phyloP scores from a whole-genome alignment of 2,888 invertebrate genomes.

The Nomada hirtipes region DNA sequence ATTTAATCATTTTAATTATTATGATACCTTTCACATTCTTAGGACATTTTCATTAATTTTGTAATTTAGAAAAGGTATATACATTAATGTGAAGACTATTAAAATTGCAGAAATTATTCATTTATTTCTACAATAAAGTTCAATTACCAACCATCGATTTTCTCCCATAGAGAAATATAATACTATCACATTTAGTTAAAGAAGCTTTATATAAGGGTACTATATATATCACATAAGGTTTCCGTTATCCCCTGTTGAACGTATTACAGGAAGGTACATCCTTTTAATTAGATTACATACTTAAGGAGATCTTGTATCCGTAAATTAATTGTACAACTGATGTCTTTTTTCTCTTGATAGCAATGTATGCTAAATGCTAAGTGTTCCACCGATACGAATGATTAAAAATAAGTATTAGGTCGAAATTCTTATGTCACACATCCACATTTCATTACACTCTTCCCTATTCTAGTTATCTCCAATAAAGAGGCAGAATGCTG shows the following conservation, averaged over 20 bases:
- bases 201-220: background rate
- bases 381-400: too few species aligned
- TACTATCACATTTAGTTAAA: too few species aligned
- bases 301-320: constrained; percentile 2
- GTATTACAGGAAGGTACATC: background rate
- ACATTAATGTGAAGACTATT: background rate
- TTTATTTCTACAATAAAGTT: background rate
- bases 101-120: background rate
- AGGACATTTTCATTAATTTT: background rate
- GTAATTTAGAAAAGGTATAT: background rate
- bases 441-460: too few species aligned
- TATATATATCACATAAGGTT: constrained; percentile 26
- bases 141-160: too few species aligned
- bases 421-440: too few species aligned
- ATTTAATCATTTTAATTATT: too few species aligned
- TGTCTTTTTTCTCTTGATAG: background rate
- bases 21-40: background rate
- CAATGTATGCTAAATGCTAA: background rate
- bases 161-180: background rate
- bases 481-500: too few species aligned
- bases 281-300: constrained; percentile 38
- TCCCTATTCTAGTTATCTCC: too few species aligned
- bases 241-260: constrained; percentile 11
- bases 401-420: too few species aligned
- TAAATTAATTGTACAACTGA: background rate